Percentiles rank a stretch among this genome's conserved stretches.
These are phyloP conservation scores for Mormoops blainvillei DNA, from an alignment of 2,113 vertebrate genomes.

Conservation along the genomic window DNA sequence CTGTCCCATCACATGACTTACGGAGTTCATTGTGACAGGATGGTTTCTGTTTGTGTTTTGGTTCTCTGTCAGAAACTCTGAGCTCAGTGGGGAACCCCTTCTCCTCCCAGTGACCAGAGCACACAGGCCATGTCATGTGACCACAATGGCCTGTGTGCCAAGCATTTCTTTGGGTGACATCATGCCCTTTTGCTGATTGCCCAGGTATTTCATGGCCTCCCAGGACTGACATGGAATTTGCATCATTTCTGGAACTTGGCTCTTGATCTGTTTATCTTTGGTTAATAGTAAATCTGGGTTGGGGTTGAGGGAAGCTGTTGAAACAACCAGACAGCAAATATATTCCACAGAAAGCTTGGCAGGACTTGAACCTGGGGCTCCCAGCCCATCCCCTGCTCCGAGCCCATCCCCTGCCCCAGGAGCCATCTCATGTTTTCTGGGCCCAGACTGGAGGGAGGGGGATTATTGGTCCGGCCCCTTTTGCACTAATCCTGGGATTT, in stretches of 20 bases:
- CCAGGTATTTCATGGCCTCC: constrained; percentile 60
- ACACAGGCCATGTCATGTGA: constrained; percentile 36
- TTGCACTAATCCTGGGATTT: background rate
- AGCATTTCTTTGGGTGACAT: constrained; percentile 51
- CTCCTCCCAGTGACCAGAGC: constrained; percentile 47
- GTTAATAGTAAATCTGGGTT: constrained; percentile 26
- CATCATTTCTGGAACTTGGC: constrained; percentile 51
- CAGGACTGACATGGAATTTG: constrained; percentile 1
- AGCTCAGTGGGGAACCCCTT: constrained; percentile 62
- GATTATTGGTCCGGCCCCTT: background rate
- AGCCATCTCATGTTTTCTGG: background rate
- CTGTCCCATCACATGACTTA: constrained; percentile 55
- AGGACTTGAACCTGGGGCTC: background rate
- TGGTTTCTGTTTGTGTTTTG: constrained; percentile 68
- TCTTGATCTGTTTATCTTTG: constrained; percentile 38
- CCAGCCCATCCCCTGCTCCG: background rate
- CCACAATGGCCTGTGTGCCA: background rate
- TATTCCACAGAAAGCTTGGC: background rate
- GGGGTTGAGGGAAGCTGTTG: background rate
- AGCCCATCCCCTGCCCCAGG: no score
- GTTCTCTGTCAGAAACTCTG: constrained; percentile 11
- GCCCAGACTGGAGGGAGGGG: background rate
- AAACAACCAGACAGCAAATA: background rate
- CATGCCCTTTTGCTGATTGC: constrained; percentile 32
- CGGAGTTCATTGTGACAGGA: constrained; percentile 43